Base-by-base conservation (phyloP, 2,888 invertebrate species). In the Limnephilus lunatus region DNA sequence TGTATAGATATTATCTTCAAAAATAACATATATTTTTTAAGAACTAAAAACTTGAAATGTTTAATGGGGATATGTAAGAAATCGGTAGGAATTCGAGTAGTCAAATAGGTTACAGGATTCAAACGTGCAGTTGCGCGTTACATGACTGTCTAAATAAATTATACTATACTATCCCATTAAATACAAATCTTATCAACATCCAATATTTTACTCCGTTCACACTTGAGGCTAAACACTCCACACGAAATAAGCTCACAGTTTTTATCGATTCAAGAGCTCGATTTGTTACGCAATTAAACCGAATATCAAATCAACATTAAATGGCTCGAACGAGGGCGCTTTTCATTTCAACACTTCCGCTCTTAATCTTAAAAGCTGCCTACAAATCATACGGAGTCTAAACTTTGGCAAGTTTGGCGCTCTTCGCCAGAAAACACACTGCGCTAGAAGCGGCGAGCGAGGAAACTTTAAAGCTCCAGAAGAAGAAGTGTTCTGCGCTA, bases 311-410 rank as follows among this genome's bases (percentile, higher is more conserved):
- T 88, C 53, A 35, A 25, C 88, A 88, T 80, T 15, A 30, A 88
- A 88, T 15, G 32, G 31, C 68, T 53, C 35, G 14, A 31, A 30
- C 53, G 48, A 32, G 25, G 68, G 48, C 30, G 19, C 48, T 88
- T 68, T 88, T 68, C 68, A 68, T 32, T 68, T 88, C 68, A 88
- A 80, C 88, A 88, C 88, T 80, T 89, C 80, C 32, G 31, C 48
- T 30, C 48, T 30, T 35, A 80, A 89, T 89, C 81, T 39, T 81
- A 81, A 89, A 91, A 86, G 87, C 91, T 91, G 39, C 44, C 81
- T 53, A 90, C 90, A 90, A 90, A 85, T 90, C 90, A 90, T 35
- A 90, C 39, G 82, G 31, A 85, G 48, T 80, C 85, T 35, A 53
- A 83, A 90, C 53, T 90, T 90, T 90, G 32, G n/a, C 48, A 31